Evolutionary conservation across 2,113 vertebrate genomes (phyloP).

Genomic region (Natator depressus): DNA sequence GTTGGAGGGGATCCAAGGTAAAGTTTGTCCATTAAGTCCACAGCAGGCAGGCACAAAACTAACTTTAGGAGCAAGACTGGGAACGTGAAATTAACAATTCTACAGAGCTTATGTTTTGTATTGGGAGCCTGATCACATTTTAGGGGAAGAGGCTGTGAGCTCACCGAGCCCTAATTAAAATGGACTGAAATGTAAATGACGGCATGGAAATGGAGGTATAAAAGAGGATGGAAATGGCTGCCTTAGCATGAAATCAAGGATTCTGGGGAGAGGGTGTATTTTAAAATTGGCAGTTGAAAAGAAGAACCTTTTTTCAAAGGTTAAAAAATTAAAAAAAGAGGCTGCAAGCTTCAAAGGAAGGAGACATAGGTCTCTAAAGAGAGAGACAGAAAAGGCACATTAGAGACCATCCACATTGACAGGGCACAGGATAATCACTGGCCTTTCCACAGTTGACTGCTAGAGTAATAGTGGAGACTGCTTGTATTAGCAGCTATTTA

Average conservation of each 20-base stretch:
- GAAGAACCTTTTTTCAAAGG: background rate
- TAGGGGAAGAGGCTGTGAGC: background rate
- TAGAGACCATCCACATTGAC: background rate
- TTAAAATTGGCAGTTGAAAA: background rate
- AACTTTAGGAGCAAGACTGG: background rate
- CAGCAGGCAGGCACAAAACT: background rate
- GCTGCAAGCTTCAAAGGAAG: background rate
- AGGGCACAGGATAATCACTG: background rate
- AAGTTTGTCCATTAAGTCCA: background rate
- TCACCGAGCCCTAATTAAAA: slow-evolving; percentile 43
- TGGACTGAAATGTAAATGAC: slow-evolving; percentile 31
- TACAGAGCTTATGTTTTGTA: slow-evolving; percentile 21
- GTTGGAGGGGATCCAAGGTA: background rate
- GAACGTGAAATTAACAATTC: slow-evolving; percentile 7
- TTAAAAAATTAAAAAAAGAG: background rate
- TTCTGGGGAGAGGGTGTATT: background rate
- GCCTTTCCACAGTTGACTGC: background rate
- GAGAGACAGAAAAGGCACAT: background rate
- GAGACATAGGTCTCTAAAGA: background rate
- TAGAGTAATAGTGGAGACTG: background rate
- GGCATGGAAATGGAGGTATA: background rate
- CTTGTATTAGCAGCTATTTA: background rate
- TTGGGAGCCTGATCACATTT: background rate
- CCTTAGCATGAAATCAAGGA: background rate
- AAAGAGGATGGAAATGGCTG: background rate